Base-by-base conservation (phyloP, 1,140 invertebrate genomes). In the Asbolus verrucosus region DNA sequence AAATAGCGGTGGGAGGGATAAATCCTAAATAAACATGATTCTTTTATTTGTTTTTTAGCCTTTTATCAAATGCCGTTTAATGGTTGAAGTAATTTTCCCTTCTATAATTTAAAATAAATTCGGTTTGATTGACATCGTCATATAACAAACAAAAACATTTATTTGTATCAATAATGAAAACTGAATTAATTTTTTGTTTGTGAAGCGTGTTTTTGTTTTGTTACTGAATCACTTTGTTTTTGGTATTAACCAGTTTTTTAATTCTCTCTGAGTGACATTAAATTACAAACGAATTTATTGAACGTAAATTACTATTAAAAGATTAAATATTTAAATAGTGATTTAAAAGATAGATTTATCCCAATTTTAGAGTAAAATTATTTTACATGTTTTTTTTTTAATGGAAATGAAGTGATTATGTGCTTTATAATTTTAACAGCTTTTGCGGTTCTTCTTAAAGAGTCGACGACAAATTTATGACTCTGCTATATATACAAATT, bases 1-100 rank as follows among this genome's bases (percentile, higher is more conserved):
- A 27, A 54, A 27, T n/a, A 54, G n/a, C 21, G n/a, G 14, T 54
- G 21, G 46, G 46, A 4, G 11, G 46, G 46, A 54, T 54, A 54
- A 54, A 54, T 54, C 46, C 46, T 54, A 54, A 54, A 54, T 21
- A 54, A 54, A 54, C 27, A 54, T 54, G 46, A 54, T 54, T 54
- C 19, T 54, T 54, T 54, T 21, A 14, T 54, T 54, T 21, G 46
- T 16, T 43, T 14, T n/a, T 54, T 19, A 54, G 13, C 19, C 46
- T 54, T 46, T 46, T 46, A 46, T 46, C 41, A 46, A 46, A 16
- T 21, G 46, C 8, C 46, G 21, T 54, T 54, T 54, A 54, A 54
- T 54, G 46, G 46, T 54, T 54, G 46, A 54, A 54, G 21, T 54
- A 54, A 54, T 54, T 54, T 54, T 54, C 21, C n/a, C 19, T 16